Evolutionary conservation across 2,888 invertebrate species (phyloP).

Genomic region (Leptarthrus brevirostris): DNA sequence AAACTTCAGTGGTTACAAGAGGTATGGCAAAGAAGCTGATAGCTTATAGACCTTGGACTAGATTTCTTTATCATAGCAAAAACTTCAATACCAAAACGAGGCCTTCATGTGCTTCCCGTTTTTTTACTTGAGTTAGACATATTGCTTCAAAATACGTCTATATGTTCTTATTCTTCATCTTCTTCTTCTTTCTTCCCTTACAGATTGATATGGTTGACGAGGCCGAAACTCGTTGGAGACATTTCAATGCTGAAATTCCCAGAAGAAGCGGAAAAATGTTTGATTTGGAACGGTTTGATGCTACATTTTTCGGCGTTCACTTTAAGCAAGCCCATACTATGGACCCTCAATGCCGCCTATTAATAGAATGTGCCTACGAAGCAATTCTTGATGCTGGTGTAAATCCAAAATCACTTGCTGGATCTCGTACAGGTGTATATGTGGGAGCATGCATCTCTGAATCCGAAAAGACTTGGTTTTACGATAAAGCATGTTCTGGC

Average conservation of each 20-base stretch:
- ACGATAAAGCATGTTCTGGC: constrained; percentile 72
- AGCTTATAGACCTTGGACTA: no score
- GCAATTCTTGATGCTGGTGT: constrained; percentile 80
- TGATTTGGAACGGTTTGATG: constrained; percentile 79
- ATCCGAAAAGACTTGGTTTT: constrained; percentile 78
- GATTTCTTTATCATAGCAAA: no score
- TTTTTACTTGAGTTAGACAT: no score
- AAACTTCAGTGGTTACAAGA: no score
- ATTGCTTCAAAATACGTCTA: no score
- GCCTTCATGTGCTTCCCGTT: no score
- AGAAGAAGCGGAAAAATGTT: constrained; percentile 79
- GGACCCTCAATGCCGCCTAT: constrained; percentile 82
- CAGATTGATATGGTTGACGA: constrained; percentile 87
- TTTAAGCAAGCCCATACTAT: constrained; percentile 81
- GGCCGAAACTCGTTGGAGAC: constrained; percentile 81
- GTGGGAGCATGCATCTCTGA: constrained; percentile 80
- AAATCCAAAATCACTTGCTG: constrained; percentile 75
- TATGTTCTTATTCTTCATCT: no score
- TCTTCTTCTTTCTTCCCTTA: no score
- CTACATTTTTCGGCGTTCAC: constrained; percentile 80
- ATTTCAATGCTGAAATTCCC: constrained; percentile 79
- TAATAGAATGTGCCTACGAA: constrained; percentile 83
- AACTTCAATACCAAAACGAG: no score
- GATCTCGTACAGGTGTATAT: constrained; percentile 79
- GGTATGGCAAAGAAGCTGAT: no score